Evolutionary conservation across 2,797 vertebrate genomes (phyloP).

Genomic region (Columba guinea): DNA sequence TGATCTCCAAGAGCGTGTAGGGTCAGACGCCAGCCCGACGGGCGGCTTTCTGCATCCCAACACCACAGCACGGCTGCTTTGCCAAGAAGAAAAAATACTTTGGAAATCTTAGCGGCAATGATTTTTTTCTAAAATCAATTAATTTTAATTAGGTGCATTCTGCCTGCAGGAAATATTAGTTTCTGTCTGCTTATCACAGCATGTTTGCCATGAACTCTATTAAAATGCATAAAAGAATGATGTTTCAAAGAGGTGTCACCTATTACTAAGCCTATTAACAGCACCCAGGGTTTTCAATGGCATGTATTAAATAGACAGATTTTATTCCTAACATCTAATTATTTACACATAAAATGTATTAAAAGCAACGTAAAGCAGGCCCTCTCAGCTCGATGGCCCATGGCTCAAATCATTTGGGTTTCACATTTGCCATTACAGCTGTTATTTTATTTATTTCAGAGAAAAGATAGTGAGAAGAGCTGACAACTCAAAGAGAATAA

Average conservation of each 20-base stretch:
- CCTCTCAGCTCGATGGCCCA: background rate
- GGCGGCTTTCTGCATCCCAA: background rate
- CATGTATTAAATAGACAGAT: conserved; percentile 39
- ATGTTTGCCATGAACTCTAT: conserved; percentile 36
- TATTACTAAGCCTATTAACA: conserved; percentile 48
- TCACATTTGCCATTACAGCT: conserved; percentile 13
- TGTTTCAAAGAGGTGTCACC: conserved; percentile 35
- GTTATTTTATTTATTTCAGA: conserved; percentile 1
- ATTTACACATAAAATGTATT: conserved; percentile 17
- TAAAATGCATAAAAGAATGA: conserved; percentile 37
- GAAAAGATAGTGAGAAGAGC: background rate
- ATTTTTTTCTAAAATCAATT: background rate
- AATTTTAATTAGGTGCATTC: conserved; percentile 49
- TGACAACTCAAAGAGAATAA: background rate
- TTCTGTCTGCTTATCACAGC: conserved; percentile 38
- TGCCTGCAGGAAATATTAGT: conserved; percentile 40
- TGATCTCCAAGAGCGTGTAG: background rate
- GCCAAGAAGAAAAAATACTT: background rate
- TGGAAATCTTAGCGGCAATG: background rate
- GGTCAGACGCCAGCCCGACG: background rate
- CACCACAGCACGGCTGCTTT: background rate
- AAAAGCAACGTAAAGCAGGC: background rate
- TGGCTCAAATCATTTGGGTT: background rate
- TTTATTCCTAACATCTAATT: conserved; percentile 50
- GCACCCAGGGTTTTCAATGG: background rate